Conservation (phyloP, 1,140 invertebrate species). For the Ganaspis sp. region DNA sequence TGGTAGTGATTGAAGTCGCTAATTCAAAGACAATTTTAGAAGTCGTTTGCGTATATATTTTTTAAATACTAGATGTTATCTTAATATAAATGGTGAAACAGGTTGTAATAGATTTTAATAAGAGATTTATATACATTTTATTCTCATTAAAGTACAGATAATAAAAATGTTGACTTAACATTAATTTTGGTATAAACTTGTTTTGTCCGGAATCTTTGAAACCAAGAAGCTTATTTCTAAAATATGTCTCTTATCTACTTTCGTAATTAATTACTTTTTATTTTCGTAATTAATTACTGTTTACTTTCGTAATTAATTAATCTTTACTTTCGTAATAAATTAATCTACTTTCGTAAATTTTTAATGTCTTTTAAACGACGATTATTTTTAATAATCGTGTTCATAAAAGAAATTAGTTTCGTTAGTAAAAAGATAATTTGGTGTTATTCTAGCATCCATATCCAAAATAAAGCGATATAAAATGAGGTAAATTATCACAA, state of each 20-base stretch:
- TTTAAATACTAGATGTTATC: too few species aligned
- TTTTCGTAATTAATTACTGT: neutral
- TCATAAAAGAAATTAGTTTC: neutral
- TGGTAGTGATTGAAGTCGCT: too few species aligned
- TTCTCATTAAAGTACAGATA: neutral
- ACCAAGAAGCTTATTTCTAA: too few species aligned
- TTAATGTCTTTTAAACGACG: neutral
- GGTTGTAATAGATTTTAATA: too few species aligned
- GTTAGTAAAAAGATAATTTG: neutral
- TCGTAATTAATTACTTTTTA: neutral
- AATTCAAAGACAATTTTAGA: too few species aligned
- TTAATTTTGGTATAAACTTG: neutral
- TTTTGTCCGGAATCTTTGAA: neutral
- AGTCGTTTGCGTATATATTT: too few species aligned
- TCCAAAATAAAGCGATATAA: constrained; percentile 1
- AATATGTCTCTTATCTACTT: too few species aligned
- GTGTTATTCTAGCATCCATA: neutral
- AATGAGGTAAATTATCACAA: constrained; percentile 7
- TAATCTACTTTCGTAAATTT: neutral
- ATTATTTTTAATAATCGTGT: neutral
- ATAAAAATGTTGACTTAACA: neutral
- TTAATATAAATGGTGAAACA: too few species aligned
- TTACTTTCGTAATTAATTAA: neutral
- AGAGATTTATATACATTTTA: too few species aligned
- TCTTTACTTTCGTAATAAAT: neutral